Base-by-base conservation (phyloP, 2,113 vertebrate species). In the Forbesichthys papilliferus region DNA sequence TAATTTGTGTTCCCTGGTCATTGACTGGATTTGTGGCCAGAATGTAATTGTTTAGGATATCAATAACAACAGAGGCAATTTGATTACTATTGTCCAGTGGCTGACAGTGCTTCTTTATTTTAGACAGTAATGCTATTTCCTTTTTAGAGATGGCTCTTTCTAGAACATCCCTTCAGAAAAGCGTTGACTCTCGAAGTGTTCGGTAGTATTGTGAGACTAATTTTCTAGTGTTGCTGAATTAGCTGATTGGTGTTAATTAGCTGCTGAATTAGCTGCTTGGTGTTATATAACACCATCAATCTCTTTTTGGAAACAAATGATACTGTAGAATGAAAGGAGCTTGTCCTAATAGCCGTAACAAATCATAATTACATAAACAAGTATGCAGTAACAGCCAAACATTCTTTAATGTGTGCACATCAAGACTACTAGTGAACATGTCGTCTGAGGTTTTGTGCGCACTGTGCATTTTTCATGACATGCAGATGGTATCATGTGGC, bases 401-500 rank as follows among this genome's bases (percentile, higher is more conserved):
- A 42, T 6, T 8, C 36, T 6, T 42, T 6, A 42, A 42, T 8
- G 7, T 8, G 36, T 1, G 36, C 36, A 42, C 36, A 42, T 42
- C 36, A 42, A 42, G 36, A 42, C 36, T 42, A 6, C 36, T 42
- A 42, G 36, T 42, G 36, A 42, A 42, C 36, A 42, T 36, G 42
- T 57, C 5, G 53, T 46, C 42, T 13, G 58, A 62, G 52, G 63
- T 13, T 46, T 71, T 11, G 20, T 52, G 70, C 18, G 52, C 13
- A n/a, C 11, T 36, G 81, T 91, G 16, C 87, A 89, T 88, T 75
- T 89, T 89, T 89, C 66, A 91, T 84, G 77, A 53, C 46, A 18
- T 36, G 8, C 62, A 9, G 61, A 49, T 6, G 63, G 74, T 84
- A 59, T 85, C 20, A 9, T 77, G 66, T 73, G 49, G 56, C 73